Evolutionary conservation across 2,797 vertebrate species (phyloP).

Genomic region (Geotrypetes seraphini): DNA sequence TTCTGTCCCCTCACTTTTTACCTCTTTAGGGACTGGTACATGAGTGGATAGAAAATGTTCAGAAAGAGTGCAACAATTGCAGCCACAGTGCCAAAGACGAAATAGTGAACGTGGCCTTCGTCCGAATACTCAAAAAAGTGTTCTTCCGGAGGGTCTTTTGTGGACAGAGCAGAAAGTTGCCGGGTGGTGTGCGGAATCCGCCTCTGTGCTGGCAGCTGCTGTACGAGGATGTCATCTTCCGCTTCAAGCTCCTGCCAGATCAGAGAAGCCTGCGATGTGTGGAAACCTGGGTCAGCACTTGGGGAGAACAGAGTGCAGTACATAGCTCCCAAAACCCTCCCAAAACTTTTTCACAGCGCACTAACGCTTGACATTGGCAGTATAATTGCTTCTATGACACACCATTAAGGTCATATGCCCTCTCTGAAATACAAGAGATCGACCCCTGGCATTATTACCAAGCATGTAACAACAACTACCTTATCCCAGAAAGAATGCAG

Average conservation of each 20-base stretch:
- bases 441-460: too few relatives aligned
- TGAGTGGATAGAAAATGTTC: slow-evolving; percentile 79
- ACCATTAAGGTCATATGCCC: too few relatives aligned
- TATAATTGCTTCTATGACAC: too few relatives aligned
- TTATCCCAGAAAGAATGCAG: too few relatives aligned
- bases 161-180: slow-evolving; percentile 38
- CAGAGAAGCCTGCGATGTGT: slow-evolving; percentile 96
- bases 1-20: slow-evolving; percentile 33
- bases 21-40: slow-evolving; percentile 66
- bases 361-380: too few relatives aligned
- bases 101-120: slow-evolving; percentile 77
- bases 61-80: slow-evolving; percentile 80
- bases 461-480: too few relatives aligned
- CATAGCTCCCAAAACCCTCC: slow-evolving; percentile 2
- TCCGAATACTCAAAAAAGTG: slow-evolving; percentile 62
- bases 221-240: slow-evolving; percentile 69
- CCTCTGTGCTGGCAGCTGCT: slow-evolving; percentile 29
- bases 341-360: too few relatives aligned
- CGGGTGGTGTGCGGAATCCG: slow-evolving; percentile 32
- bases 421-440: too few relatives aligned
- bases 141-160: slow-evolving; percentile 29
- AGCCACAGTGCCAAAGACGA: slow-evolving; percentile 78
- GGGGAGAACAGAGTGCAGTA: slow-evolving; percentile 28
- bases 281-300: slow-evolving; percentile 91
- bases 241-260: slow-evolving; percentile 98